A percentile compares a stretch with the other conserved stretches of the same genome.
phyloP scores from a whole-genome alignment of 2,797 vertebrate species.

The Squalus acanthias region DNA sequence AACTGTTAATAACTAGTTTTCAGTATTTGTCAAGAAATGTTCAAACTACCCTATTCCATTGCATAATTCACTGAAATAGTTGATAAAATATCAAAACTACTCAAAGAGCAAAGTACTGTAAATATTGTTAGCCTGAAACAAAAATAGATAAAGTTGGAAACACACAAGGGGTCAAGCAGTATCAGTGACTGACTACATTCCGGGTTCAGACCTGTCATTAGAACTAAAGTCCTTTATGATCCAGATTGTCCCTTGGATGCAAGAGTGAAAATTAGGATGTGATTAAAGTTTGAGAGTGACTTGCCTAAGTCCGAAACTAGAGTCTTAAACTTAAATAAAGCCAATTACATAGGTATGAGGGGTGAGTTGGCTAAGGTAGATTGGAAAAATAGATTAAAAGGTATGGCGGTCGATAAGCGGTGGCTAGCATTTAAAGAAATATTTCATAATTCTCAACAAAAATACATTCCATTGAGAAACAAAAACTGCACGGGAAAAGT shows the following conservation, averaged over 20 bases:
- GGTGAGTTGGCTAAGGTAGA: too few species aligned
- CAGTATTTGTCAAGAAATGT: background rate
- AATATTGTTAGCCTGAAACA: background rate
- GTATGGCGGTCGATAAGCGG: too few species aligned
- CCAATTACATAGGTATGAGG: too few species aligned
- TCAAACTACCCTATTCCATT: background rate
- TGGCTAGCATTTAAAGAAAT: too few species aligned
- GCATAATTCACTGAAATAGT: background rate
- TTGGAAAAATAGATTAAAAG: too few species aligned
- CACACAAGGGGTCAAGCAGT: background rate
- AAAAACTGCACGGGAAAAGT: too few species aligned
- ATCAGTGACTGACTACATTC: background rate
- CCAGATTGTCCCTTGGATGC: background rate
- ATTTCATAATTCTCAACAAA: too few species aligned
- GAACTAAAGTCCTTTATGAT: background rate
- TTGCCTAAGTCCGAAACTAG: too few species aligned
- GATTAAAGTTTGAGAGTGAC: background rate
- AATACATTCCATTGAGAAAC: too few species aligned
- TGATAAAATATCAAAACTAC: background rate
- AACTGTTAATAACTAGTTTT: background rate
- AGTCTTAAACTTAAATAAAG: too few species aligned
- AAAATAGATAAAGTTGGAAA: background rate
- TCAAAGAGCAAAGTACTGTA: background rate
- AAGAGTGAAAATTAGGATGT: background rate
- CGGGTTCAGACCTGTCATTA: background rate